phyloP scores from a whole-genome alignment of 37 sponge, comb jelly and placozoan species.

The Bolinopsis microptera region DNA sequence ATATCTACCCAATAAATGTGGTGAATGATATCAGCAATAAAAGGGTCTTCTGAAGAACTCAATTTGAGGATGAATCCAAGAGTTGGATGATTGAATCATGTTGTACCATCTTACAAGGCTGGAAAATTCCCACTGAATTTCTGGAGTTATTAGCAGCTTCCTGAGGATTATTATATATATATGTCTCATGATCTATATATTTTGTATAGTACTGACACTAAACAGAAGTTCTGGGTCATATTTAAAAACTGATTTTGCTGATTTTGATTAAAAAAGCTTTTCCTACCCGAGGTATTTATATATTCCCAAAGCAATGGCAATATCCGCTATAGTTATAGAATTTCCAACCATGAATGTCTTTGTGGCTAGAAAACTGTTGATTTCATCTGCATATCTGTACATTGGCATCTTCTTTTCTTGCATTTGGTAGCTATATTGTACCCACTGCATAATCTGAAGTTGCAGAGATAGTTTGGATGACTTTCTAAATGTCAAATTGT shows the following conservation, averaged over 20 bases:
- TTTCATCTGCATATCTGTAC: slow-evolving; percentile 7
- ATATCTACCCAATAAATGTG: too few relatives aligned
- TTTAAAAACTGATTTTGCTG: too few relatives aligned
- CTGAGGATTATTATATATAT: background rate
- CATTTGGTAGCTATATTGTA: slow-evolving; percentile 17
- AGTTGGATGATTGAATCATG: background rate
- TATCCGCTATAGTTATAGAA: slow-evolving; percentile 13
- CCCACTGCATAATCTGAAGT: slow-evolving; percentile 37
- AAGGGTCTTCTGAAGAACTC: slow-evolving; percentile 36
- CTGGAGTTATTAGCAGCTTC: background rate
- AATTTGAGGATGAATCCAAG: slow-evolving; percentile 3
- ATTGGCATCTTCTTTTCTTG: background rate
- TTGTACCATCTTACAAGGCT: slow-evolving; percentile 27
- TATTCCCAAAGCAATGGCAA: background rate
- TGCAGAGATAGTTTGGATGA: too few relatives aligned
- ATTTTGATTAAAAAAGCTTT: too few relatives aligned
- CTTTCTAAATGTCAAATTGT: too few relatives aligned
- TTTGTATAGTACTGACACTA: too few relatives aligned
- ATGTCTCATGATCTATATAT: too few relatives aligned
- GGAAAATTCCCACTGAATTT: slow-evolving; percentile 12
- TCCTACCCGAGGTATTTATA: slow-evolving; percentile 5
- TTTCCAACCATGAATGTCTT: slow-evolving; percentile 26
- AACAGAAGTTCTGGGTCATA: too few relatives aligned
- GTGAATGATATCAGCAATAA: slow-evolving; percentile 30
- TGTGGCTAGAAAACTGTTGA: background rate